Evolutionary conservation across 2,888 invertebrate species (phyloP).

Genomic region (Lepetodrilus schrolli): DNA sequence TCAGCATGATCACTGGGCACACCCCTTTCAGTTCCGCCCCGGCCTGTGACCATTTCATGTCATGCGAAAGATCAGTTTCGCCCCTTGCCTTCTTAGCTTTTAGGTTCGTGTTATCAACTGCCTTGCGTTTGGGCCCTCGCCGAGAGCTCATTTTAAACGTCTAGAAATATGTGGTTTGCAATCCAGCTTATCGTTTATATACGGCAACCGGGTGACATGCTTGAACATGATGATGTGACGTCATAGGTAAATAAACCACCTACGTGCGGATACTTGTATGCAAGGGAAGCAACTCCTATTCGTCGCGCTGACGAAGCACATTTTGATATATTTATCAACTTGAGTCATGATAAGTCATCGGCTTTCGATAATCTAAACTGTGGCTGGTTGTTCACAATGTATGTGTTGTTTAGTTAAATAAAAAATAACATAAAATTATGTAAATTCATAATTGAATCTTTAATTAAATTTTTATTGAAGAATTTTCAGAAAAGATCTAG

Average conservation of each 20-base stretch:
- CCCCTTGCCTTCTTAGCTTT: slow-evolving; percentile 65
- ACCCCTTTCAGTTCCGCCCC: slow-evolving; percentile 58
- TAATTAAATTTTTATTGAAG: no score
- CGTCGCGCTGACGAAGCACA: not conserved
- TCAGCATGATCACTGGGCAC: slow-evolving; percentile 59
- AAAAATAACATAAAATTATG: no score
- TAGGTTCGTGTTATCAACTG: slow-evolving; percentile 53
- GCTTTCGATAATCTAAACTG: no score
- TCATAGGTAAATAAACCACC: slow-evolving; percentile 27
- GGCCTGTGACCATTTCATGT: slow-evolving; percentile 59
- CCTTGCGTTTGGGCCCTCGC: slow-evolving; percentile 81
- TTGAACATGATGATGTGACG: slow-evolving; percentile 16
- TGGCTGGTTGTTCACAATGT: no score
- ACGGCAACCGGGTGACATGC: not conserved
- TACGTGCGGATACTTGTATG: slow-evolving; percentile 8
- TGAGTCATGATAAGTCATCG: slow-evolving; percentile 5
- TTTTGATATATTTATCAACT: not conserved
- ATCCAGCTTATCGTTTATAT: not conserved
- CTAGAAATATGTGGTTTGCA: not conserved
- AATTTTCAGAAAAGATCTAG: no score
- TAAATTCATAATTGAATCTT: no score
- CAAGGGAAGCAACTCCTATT: slow-evolving; percentile 21
- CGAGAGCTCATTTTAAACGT: slow-evolving; percentile 45
- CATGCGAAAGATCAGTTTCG: slow-evolving; percentile 64
- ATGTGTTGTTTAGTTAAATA: no score